Base-by-base conservation (phyloP, 2,113 vertebrate species). In the Riparia riparia region DNA sequence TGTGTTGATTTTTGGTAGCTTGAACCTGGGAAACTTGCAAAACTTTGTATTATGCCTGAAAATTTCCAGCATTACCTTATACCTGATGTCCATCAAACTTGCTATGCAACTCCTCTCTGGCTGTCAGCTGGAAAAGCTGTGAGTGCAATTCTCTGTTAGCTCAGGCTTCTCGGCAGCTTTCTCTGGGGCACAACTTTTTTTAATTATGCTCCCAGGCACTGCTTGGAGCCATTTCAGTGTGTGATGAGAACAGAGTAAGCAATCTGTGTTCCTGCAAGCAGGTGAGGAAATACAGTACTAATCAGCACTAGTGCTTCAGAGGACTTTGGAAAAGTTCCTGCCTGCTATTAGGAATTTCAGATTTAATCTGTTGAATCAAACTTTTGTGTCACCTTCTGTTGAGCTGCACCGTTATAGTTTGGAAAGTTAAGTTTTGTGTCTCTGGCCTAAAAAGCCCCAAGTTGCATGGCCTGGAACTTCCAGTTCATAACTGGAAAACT, bases 131-230 rank as follows among this genome's bases (percentile, higher is more conserved):
- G 79, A 84, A 84, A 54, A 86, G 60, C 72, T 93, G 64, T 34
- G 88, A 74, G 66, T 71, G 72, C 65, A 72, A 68, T 86, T 93
- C 49, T 37, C 37, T 57, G 31, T 82, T 49, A 83, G 53, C 76
- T 74, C 41, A 20, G 69, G n/a, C 41, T 94, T 51, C 76, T 73
- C 1, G 0, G 44, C 47, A 70, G 49, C 80, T 89, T 96, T 89
- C 92, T 95, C 93, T 89, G 69, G 86, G 72, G 69, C 86, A 70
- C 65, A 50, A 3, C 29, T 91, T 68, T 93, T 93, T 94, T 81
- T 13, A 90, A 92, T 96, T 89, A 86, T 81, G 65, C 80, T 97
- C 60, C 64, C 72, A 86, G 93, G 88, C 88, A 56, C 69, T 84
- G 93, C 88, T 90, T 82, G 82, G 89, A 94, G 88, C 71, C 79